A percentile compares a stretch with the other conserved stretches of the same genome.
Evolutionary conservation across 2,888 invertebrate species (phyloP).

Genomic region (Chymomyza amoena): DNA sequence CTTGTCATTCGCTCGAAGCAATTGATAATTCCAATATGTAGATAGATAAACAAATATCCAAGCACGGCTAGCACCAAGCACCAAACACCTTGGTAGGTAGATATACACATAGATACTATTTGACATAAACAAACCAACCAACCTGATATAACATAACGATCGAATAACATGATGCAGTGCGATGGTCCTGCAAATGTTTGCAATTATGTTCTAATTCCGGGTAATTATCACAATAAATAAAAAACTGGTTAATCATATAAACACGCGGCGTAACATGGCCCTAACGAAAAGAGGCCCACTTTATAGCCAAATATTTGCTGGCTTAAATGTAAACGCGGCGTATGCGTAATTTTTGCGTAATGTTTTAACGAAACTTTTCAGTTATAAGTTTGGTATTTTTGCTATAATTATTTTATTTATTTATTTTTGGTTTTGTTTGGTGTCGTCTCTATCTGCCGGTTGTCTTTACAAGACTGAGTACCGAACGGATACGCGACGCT

Average conservation of each 20-base stretch:
- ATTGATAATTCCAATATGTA: conserved; percentile 29
- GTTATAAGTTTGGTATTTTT: conserved; percentile 12
- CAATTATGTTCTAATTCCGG: conserved; percentile 15
- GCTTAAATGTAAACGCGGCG: conserved; percentile 37
- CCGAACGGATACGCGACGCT: conserved; percentile 62
- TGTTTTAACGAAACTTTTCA: conserved; percentile 6
- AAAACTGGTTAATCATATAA: not conserved
- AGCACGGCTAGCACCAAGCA: conserved; percentile 1
- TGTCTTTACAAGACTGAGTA: conserved; percentile 77
- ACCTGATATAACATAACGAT: conserved; percentile 78
- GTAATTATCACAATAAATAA: conserved; percentile 51
- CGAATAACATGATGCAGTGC: conserved; percentile 73
- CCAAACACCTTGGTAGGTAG: not conserved
- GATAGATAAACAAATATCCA: not conserved
- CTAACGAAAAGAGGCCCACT: not conserved
- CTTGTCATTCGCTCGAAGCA: conserved; percentile 32
- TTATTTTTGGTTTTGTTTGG: conserved; percentile 30
- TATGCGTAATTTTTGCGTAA: conserved; percentile 38
- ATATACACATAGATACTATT: not conserved
- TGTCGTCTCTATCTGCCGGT: conserved; percentile 78
- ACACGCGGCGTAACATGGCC: conserved; percentile 41
- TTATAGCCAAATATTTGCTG: not conserved
- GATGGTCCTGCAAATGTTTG: conserved; percentile 17
- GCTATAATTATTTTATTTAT: not conserved
- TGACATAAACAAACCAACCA: conserved; percentile 37